phyloP scores from a whole-genome alignment of 2,113 vertebrate genomes.

The Mormoops blainvillei region DNA sequence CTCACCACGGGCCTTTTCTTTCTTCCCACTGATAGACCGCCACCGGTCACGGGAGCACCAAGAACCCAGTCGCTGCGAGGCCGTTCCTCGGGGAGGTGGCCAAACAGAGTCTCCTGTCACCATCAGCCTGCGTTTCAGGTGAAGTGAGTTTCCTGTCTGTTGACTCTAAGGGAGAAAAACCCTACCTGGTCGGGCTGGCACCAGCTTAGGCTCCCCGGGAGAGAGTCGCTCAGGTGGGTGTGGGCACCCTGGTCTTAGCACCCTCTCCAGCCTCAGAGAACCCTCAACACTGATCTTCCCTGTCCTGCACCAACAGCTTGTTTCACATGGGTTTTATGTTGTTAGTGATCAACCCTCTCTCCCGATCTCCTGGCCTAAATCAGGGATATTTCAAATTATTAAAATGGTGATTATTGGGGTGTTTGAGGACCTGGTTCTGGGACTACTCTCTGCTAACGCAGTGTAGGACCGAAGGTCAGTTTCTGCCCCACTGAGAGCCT shows the following conservation, averaged over 20 bases:
- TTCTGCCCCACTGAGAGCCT: background rate
- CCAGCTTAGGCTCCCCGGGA: background rate
- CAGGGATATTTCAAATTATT: background rate
- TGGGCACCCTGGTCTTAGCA: accelerated
- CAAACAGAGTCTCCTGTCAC: conserved; percentile 64
- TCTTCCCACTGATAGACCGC: conserved; percentile 80
- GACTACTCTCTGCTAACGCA: background rate
- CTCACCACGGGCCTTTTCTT: conserved; percentile 80
- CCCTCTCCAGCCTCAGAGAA: too few relatives aligned
- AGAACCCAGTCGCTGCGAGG: conserved; percentile 65
- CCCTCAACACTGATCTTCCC: background rate
- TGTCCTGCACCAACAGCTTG: background rate
- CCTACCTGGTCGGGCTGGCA: background rate
- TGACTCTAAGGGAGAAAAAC: conserved; percentile 46
- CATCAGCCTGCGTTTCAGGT: conserved; percentile 48
- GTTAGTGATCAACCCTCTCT: background rate
- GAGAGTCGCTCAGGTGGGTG: background rate
- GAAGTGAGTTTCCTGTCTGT: conserved; percentile 52
- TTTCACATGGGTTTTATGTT: background rate
- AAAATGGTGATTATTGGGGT: background rate
- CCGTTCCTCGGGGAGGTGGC: conserved; percentile 66
- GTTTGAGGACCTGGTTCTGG: background rate
- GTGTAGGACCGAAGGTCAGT: background rate
- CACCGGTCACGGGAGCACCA: conserved; percentile 72
- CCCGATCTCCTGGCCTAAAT: background rate